Evolutionary conservation across 1,140 invertebrate species (phyloP), one percentile per base, ranked within the genome.

Genomic region (Sesamia nonagrioides): DNA sequence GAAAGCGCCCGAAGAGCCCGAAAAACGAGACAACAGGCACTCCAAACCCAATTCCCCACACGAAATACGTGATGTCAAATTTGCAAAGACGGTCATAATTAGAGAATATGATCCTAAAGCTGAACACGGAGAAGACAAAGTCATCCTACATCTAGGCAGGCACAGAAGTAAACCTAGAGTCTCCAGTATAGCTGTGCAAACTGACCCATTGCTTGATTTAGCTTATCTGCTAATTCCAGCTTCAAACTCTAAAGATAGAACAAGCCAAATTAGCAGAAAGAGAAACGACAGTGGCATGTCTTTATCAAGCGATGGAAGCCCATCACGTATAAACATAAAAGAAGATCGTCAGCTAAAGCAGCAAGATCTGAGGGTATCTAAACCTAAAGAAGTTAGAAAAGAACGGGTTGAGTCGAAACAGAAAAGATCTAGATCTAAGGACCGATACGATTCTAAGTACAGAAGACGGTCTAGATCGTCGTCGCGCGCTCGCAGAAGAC

Each of bases 111-210:
- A 94, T 56, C 54, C 73, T 11, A 87, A 89, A 50, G 84, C 86
- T 4, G 95, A 96, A 71, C 96, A 96, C 73, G 96, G 96, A 4
- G 96, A 97, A 86, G 95, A 96, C 85, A 97, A 96, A 93, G 92
- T 96, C 3, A 96, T 97, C 69, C 93, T 96, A 84, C 96, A 96
- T 88, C 89, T 97, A 58, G 92, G 94, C 52, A 97, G 96, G 86
- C 92, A 96, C 82, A 90, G 95, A 77, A 87, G 80, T 35, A 95
- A 95, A 81, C 95, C 95, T 17, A 83, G 88, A 37, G 93, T 89
- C 21, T 77, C 82, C 0, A 91, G 82, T 74, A 90, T 95, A 48
- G 86, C 85, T 42, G 91, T 95, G 45, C 96, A 96, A 94, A 97
- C 96, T 1, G 95, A 95, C 75, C 50, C 88, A 69, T 82, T 90